Base-by-base conservation (phyloP, 2,888 invertebrate genomes). In the Euzophera pinguis region DNA sequence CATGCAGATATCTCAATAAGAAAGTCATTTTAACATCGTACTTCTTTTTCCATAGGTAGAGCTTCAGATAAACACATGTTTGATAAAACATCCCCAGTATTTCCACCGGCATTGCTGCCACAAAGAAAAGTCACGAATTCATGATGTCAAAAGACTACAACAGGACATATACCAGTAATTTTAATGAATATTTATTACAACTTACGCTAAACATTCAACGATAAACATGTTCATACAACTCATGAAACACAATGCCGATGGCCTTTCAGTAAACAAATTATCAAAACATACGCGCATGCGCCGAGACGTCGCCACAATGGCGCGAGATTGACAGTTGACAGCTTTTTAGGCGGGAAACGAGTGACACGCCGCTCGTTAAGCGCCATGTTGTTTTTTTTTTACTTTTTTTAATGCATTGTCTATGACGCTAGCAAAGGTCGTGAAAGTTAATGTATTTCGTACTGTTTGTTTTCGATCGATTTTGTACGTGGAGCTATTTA, bases 311-410 rank as follows among this genome's bases (percentile, higher is more conserved):
- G 47, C 47, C 52, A 53, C 61, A 60, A 69, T 59, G 57, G 63
- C 69, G 71, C 67, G 48, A 62, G 69, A 74, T 75, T 84, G 81
- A 82, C 81, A 78, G 73, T 75, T 85, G 86, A 86, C 86, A 85
- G 81, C 68, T 78, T 78, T 85, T 84, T 84, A 81, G 80, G 85
- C 82, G 83, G 81, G 81, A 80, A 79, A 68, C 9, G 63, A 71
- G 68, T 76, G 81, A 79, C 81, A 78, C 73, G 60, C 63, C 69
- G 64, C 81, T 84, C 74, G 78, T 84, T 81, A 81, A 71, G 63
- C 76, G 82, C 84, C 81, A 84, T 81, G 73, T 78, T 77, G 69
- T 61, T 69, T 73, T 73, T 69, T 61, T 58, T 56, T n/a, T n/a
- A n/a, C n/a, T n/a, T 59, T 68, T 63, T 62, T 64, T 68, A 59